Percentiles rank a stretch among this genome's conserved stretches.
These are phyloP conservation scores for Apis florea DNA, from an alignment of 1,140 invertebrate genomes.

Conservation along the genomic window DNA sequence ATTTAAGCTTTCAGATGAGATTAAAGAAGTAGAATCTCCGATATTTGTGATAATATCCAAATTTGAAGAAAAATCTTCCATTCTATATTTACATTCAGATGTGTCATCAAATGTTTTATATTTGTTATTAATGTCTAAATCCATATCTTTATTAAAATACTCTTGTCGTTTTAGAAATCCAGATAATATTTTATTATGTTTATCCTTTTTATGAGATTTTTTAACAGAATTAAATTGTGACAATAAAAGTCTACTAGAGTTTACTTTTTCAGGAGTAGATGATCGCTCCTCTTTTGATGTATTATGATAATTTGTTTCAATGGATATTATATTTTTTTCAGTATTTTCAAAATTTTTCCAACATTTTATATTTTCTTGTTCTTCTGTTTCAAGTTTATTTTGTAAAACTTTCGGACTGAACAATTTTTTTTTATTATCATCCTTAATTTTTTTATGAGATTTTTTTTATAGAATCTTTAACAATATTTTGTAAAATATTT, in stretches of 20 bases:
- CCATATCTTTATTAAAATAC: slow-evolving; percentile 44
- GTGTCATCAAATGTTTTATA: not conserved
- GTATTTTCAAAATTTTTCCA: not conserved
- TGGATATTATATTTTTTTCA: not conserved
- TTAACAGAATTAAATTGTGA: slow-evolving; percentile 73
- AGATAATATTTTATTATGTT: slow-evolving; percentile 67
- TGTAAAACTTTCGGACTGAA: slow-evolving; percentile 55
- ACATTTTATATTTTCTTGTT: not conserved
- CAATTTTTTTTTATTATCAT: slow-evolving; percentile 66
- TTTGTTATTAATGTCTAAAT: not conserved
- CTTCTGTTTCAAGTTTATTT: not conserved
- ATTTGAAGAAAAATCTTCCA: not conserved
- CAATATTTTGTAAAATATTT: slow-evolving; percentile 63
- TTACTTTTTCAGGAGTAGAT: slow-evolving; percentile 71
- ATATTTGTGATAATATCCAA: not conserved
- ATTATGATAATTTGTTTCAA: not conserved
- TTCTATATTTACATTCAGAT: not conserved
- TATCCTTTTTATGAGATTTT: slow-evolving; percentile 76
- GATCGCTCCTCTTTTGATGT: slow-evolving; percentile 51
- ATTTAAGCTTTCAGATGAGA: not conserved
- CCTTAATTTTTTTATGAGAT: slow-evolving; percentile 74
- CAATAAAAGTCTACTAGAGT: slow-evolving; percentile 73
- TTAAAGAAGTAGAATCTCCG: not conserved
- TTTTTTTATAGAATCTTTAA: slow-evolving; percentile 74
- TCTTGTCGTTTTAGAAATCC: slow-evolving; percentile 63